phyloP scores from a whole-genome alignment of 1,140 invertebrate genomes.

The Leptonema lineaticorne region DNA sequence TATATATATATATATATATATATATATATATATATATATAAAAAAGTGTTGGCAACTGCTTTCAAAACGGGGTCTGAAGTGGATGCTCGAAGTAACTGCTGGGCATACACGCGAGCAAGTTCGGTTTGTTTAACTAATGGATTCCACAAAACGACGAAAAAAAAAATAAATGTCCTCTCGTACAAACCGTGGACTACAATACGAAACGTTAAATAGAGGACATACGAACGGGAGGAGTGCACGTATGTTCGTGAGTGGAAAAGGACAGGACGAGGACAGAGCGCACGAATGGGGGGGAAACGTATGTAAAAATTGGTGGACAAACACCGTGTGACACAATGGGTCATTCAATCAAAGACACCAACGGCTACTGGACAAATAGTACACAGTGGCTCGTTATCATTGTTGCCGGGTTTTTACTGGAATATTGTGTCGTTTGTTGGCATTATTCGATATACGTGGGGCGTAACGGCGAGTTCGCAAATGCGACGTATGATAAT shows the following conservation, averaged over 20 bases:
- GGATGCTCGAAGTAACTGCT: constrained; percentile 38
- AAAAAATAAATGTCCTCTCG: constrained; percentile 41
- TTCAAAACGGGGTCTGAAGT: constrained; percentile 29
- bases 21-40: too few species aligned
- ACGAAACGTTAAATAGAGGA: constrained; percentile 33
- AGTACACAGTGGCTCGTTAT: constrained; percentile 40
- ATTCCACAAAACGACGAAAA: constrained; percentile 40
- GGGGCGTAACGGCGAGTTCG: too few species aligned
- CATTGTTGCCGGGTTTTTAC: constrained; percentile 30
- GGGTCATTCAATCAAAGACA: constrained; percentile 34
- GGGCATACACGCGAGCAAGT: constrained; percentile 39
- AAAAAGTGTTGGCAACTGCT: constrained; percentile 26
- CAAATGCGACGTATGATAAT: too few species aligned
- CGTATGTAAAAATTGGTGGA: constrained; percentile 34
- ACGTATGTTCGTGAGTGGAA: neutral
- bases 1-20: too few species aligned
- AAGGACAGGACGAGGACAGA: constrained; percentile 26
- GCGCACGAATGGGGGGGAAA: neutral
- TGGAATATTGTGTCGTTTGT: neutral
- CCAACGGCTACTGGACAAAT: constrained; percentile 36
- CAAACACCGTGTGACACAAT: constrained; percentile 35
- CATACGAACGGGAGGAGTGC: neutral
- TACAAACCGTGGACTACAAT: constrained; percentile 21
- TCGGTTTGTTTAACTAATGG: constrained; percentile 43
- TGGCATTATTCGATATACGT: too few species aligned